Evolutionary conservation across 2,888 invertebrate genomes (phyloP), one percentile per base, ranked within the genome.

Genomic region (Perithous albicinctus): DNA sequence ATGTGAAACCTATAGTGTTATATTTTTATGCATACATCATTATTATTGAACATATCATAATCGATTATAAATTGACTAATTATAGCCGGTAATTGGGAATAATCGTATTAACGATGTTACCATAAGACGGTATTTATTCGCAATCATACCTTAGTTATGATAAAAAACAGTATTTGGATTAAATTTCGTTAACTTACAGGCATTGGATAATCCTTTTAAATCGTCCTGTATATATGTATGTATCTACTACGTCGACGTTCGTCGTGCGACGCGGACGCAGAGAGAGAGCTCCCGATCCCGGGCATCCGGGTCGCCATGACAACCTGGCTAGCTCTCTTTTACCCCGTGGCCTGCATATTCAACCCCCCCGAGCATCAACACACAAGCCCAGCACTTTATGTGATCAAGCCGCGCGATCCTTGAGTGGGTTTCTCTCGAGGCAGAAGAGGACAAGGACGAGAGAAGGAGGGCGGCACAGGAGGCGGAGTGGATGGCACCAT

Each of bases 261-360:
- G 61, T 8, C 8, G 10, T 8, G 35, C 32, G 15, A 6, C 56
- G 56, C 29, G 12, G n/a, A 43, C n/a, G 32, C 41, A 67, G 63
- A 73, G 67, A 63, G 66, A 79, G 73, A 85, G 86, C 86, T 87
- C 88, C 85, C 69, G 86, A 85, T 89, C 91, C 91, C 92, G 92
- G 92, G 90, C 88, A 91, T 91, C 90, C 89, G 89, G 88, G 89
- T 92, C 88, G 87, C 90, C 90, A 92, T 91, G 86, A 91, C 89
- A 90, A 92, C 91, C 74, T 63, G 78, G 74, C 80, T 61, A 77
- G 77, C 64, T 41, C 67, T 54, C n/a, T 73, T n/a, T n/a, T 73
- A 63, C 59, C 56, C 78, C 63, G 26, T 76, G 48, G 63, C 69
- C 56, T 66, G 56, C 56, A 66, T 75, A 75, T 75, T 66, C 75